Base-by-base conservation (phyloP, 2,113 vertebrate genomes). In the Podilymbus podiceps region DNA sequence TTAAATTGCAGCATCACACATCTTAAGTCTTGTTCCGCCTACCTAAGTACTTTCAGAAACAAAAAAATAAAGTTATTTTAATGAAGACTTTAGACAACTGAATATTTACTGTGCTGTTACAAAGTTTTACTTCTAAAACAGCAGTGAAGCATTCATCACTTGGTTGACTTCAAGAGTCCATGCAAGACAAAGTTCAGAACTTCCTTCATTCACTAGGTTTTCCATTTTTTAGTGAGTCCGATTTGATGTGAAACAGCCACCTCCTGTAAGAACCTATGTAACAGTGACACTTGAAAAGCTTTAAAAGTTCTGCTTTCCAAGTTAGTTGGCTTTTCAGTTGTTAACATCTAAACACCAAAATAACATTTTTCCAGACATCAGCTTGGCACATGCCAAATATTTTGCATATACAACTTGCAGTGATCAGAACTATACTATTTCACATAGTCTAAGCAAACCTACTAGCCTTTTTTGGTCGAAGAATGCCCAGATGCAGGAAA, bases 1-100 rank as follows among this genome's bases (percentile, higher is more conserved):
- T 88, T 93, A 91, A 84, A 82, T 58, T 93, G 94, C 81, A 96
- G 91, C 89, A 89, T 93, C 82, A 93, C 67, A 87, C 66, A 73
- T 35, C 69, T 47, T 79, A 78, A 91, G 35, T 73, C 90, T 75
- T 49, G 71, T 86, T 94, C 89, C 86, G 93, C 62, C 87, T 92
- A 84, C 47, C 90, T 85, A 88, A 96, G 69, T 93, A 88, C 86
- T 89, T 87, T n/a, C 52, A 90, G 77, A 92, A 90, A 90, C 62
- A 73, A 63, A 82, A 94, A 47, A 92, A 67, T 78, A 77, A 74
- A 77, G n/a, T 82, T 67, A 89, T 25, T 90, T 93, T 44, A 38
- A 85, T 95, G 35, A 95, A 91, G 58, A 79, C 50, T 78, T 71
- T 16, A 53, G 90, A 95, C 49, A 82, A 64, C 40, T 87, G 24